Conservation (phyloP, 2,888 invertebrate species). For the Saturnia japonica region DNA sequence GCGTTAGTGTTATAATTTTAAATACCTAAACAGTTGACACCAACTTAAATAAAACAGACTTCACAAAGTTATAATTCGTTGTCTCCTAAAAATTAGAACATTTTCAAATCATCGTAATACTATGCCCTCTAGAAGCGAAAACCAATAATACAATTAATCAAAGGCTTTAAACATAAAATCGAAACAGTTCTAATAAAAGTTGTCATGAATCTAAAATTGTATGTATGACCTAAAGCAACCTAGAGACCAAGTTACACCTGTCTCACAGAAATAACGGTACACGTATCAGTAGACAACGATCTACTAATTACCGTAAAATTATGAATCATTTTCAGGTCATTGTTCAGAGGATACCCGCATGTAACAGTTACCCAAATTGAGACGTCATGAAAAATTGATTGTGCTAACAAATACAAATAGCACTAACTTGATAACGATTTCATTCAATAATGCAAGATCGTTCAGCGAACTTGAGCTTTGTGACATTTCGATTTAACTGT, state of each 20-base stretch:
- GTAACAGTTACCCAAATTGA: slow-evolving; percentile 76
- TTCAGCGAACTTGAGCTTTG: slow-evolving; percentile 42
- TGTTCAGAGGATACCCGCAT: slow-evolving; percentile 56
- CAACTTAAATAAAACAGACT: not conserved
- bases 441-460: slow-evolving; percentile 56
- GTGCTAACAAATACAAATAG: slow-evolving; percentile 60
- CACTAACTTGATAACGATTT: slow-evolving; percentile 62
- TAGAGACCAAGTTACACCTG: slow-evolving; percentile 42
- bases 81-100: not conserved
- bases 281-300: slow-evolving; percentile 39
- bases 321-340: slow-evolving; percentile 75
- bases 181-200: not conserved
- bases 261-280: slow-evolving; percentile 51
- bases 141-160: too few relatives aligned
- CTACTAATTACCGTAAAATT: slow-evolving; percentile 57
- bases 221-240: slow-evolving; percentile 40
- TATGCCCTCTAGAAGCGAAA: too few relatives aligned
- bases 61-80: not conserved
- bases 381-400: slow-evolving; percentile 68
- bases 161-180: not conserved
- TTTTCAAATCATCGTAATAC: not conserved
- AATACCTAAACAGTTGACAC: not conserved
- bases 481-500: slow-evolving; percentile 27
- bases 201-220: slow-evolving; percentile 29
- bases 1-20: not conserved